phyloP scores from a whole-genome alignment of 92 coral and sea anemone species.

The Pocillopora meandrina region DNA sequence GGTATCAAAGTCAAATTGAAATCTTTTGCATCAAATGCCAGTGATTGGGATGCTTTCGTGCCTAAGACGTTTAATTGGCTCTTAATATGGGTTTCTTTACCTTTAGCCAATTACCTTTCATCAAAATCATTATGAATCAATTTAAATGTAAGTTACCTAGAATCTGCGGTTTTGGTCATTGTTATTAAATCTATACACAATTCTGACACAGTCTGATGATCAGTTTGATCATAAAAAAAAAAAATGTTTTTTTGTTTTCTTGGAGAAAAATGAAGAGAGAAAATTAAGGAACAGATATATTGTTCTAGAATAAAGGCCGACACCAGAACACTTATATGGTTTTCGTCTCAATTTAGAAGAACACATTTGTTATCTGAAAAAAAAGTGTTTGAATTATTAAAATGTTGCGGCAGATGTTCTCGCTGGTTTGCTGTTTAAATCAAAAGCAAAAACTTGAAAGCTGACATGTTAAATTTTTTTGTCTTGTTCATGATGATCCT shows the following conservation, averaged over 20 bases:
- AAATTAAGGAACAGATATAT: background rate
- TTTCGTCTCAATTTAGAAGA: background rate
- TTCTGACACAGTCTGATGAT: too few relatives aligned
- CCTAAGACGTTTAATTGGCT: background rate
- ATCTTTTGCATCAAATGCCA: background rate
- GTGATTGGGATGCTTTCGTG: background rate
- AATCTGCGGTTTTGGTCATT: slow-evolving; percentile 29
- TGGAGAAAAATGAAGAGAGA: background rate
- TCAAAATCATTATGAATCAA: slow-evolving; percentile 14
- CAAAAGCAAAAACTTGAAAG: background rate
- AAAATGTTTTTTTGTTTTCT: background rate
- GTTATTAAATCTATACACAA: background rate
- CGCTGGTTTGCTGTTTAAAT: slow-evolving; percentile 15
- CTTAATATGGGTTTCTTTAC: background rate
- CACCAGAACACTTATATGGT: background rate
- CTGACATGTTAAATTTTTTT: background rate
- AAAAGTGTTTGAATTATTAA: slow-evolving; percentile 38
- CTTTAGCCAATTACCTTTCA: slow-evolving; percentile 17
- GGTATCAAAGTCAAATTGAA: background rate
- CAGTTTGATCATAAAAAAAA: background rate
- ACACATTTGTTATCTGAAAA: slow-evolving; percentile 1
- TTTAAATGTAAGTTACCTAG: slow-evolving; percentile 7
- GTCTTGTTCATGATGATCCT: background rate
- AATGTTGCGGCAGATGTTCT: slow-evolving; percentile 34
- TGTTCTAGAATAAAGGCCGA: background rate